These are phyloP conservation scores for Cheilosia vulpina DNA, from an alignment of 2,888 invertebrate genomes.

Conservation along the genomic window DNA sequence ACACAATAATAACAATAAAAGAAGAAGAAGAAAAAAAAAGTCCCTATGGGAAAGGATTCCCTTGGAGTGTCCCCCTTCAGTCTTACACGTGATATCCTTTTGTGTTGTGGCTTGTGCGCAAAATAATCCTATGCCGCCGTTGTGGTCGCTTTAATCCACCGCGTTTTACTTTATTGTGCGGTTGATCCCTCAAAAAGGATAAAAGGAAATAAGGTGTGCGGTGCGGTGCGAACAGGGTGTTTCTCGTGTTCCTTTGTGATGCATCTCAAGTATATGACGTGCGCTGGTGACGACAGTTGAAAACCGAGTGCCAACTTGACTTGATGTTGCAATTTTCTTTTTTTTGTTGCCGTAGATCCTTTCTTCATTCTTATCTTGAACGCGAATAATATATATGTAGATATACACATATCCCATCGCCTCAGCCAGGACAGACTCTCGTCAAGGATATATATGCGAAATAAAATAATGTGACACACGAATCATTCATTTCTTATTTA, in stretches of 20 bases:
- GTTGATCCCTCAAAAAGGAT: conserved; percentile 52
- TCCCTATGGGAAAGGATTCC: conserved; percentile 56
- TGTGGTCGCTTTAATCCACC: conserved; percentile 63
- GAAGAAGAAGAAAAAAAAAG: conserved; percentile 18
- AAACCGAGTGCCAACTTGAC: conserved; percentile 53
- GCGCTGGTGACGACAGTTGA: conserved; percentile 38
- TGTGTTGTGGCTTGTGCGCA: conserved; percentile 32
- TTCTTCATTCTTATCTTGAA: conserved; percentile 13
- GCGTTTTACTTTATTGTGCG: conserved; percentile 43
- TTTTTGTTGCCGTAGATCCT: background rate
- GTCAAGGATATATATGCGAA: conserved; percentile 27
- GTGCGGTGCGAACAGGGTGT: background rate
- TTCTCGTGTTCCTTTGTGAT: conserved; percentile 25
- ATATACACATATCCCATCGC: background rate
- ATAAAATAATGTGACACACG: conserved; percentile 68
- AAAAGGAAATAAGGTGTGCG: conserved; percentile 12
- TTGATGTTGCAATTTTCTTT: conserved; percentile 53
- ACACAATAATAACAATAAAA: conserved; percentile 36
- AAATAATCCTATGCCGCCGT: conserved; percentile 54
- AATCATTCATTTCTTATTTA: conserved; percentile 66
- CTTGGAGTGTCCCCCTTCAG: conserved; percentile 20
- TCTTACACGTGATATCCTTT: conserved; percentile 47
- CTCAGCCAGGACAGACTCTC: conserved; percentile 9
- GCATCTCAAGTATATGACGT: conserved; percentile 6
- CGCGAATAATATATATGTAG: conserved; percentile 13